Percentiles rank a stretch among this genome's conserved stretches.
Evolutionary conservation across 2,888 invertebrate genomes (phyloP).

Genomic region (Pyralis farinalis): DNA sequence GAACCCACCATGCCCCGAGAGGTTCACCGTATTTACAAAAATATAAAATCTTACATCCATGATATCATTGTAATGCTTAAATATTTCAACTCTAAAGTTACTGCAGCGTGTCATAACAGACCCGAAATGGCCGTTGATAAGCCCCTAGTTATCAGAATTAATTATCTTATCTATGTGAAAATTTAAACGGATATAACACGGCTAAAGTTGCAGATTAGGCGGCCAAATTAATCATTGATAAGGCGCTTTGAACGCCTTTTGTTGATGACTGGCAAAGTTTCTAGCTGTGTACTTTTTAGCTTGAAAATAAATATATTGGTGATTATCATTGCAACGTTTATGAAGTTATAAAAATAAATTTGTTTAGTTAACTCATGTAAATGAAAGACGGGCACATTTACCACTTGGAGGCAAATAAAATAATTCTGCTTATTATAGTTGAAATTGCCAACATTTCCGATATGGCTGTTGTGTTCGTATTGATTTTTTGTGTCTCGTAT

Average conservation of each 20-base stretch:
- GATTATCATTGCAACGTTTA: background rate
- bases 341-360: background rate
- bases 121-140: constrained; percentile 37
- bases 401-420: constrained; percentile 14
- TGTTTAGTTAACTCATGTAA: background rate
- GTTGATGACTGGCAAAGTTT: constrained; percentile 3
- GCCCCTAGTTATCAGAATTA: constrained; percentile 42
- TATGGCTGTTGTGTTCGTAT: constrained; percentile 15
- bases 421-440: constrained; percentile 14
- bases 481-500: constrained; percentile 47
- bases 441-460: constrained; percentile 25
- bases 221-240: constrained; percentile 64
- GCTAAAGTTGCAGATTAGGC: constrained; percentile 50
- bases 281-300: background rate
- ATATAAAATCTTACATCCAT: too few species aligned
- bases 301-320: background rate
- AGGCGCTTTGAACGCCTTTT: constrained; percentile 15
- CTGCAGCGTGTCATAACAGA: constrained; percentile 15
- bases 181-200: constrained; percentile 57
- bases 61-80: constrained; percentile 4
- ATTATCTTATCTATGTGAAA: constrained; percentile 66
- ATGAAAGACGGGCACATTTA: background rate
- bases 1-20: too few species aligned
- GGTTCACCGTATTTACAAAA: too few species aligned
- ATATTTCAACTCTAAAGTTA: background rate